Percentiles rank a stretch among this genome's conserved stretches.
phyloP scores from a whole-genome alignment of 1,140 invertebrate genomes.

The Adoxophyes honmai region DNA sequence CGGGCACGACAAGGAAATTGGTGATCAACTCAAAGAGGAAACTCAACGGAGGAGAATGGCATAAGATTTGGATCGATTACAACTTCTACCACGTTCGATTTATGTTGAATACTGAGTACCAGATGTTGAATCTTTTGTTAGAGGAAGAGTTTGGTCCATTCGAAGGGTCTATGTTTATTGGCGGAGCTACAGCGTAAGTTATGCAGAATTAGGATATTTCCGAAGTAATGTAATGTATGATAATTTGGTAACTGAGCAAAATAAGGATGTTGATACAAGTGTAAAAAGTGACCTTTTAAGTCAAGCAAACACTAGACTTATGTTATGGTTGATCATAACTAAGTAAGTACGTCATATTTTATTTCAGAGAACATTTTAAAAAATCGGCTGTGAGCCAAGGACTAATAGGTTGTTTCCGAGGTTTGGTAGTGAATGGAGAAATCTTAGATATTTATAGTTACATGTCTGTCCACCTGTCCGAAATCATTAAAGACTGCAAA shows the following conservation, averaged over 20 bases:
- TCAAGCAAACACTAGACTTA: too few relatives aligned
- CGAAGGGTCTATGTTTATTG: conserved; percentile 95
- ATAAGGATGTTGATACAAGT: too few relatives aligned
- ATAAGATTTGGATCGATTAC: conserved; percentile 96
- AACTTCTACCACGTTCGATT: conserved; percentile 96
- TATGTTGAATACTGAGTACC: conserved; percentile 92
- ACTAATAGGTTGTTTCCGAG: conserved; percentile 94
- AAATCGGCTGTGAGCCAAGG: conserved; percentile 90
- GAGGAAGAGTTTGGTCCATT: conserved; percentile 94
- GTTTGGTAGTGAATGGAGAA: conserved; percentile 93
- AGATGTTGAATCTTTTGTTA: conserved; percentile 90
- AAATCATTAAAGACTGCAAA: conserved; percentile 95
- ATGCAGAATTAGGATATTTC: neutral
- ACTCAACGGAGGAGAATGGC: conserved; percentile 95
- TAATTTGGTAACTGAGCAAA: too few relatives aligned
- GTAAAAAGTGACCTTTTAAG: too few relatives aligned
- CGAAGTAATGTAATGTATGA: too few relatives aligned
- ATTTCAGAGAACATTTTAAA: conserved; percentile 85
- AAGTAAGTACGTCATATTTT: conserved; percentile 6
- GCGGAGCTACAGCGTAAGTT: conserved; percentile 91
- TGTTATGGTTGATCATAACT: too few relatives aligned
- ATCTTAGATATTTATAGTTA: conserved; percentile 94
- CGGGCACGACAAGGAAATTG: conserved; percentile 86
- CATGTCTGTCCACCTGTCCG: conserved; percentile 93
- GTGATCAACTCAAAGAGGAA: conserved; percentile 88